These are phyloP conservation scores for Phoebastria nigripes DNA, from an alignment of 2,797 vertebrate species.

Conservation along the genomic window DNA sequence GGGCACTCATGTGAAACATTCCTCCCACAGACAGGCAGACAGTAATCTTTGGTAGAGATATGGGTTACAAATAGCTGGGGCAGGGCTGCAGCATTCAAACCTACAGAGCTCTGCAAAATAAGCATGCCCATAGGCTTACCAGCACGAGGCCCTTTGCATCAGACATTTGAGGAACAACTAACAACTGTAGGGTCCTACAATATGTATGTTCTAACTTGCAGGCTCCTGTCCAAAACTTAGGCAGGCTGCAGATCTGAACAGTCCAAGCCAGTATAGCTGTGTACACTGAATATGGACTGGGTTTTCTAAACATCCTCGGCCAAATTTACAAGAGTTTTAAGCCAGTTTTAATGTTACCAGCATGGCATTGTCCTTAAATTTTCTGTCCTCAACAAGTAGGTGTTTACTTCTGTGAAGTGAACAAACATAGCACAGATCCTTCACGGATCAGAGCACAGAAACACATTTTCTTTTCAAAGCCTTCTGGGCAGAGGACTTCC, in stretches of 20 bases:
- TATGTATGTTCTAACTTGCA: fast-evolving
- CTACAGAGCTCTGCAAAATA: background rate
- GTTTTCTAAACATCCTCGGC: background rate
- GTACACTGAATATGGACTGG: background rate
- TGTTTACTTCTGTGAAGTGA: background rate
- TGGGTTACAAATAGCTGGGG: background rate
- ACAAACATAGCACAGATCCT: background rate
- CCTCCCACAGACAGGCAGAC: background rate
- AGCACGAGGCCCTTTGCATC: background rate
- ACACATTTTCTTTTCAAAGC: background rate
- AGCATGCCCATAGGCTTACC: background rate
- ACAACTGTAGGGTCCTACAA: background rate
- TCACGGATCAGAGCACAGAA: constrained; percentile 24
- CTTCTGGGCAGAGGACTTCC: background rate
- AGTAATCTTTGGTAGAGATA: background rate
- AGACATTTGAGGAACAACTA: background rate
- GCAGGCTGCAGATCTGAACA: background rate
- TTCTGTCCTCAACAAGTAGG: background rate
- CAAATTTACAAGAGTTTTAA: background rate
- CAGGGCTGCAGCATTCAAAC: background rate
- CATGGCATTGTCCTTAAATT: background rate
- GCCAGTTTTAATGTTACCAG: background rate
- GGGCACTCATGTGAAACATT: background rate
- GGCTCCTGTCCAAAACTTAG: background rate
- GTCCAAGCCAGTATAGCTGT: fast-evolving